Percentiles rank a stretch among this genome's conserved stretches.
phyloP scores from a whole-genome alignment of 2,113 vertebrate species.

The Riparia riparia region DNA sequence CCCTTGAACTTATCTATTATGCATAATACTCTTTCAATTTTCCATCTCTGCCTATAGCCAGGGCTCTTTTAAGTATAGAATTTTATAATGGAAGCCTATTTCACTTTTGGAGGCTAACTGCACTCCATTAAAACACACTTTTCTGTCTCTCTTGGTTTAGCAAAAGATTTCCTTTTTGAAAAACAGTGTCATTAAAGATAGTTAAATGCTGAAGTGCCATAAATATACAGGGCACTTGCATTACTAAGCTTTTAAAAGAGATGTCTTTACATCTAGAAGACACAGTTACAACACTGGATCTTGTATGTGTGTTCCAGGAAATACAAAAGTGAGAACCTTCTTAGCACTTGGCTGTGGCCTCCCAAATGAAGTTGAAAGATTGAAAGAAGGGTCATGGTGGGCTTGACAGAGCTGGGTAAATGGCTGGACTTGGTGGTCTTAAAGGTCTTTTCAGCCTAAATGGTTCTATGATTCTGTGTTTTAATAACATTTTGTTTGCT shows the following conservation, averaged over 20 bases:
- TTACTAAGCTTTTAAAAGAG: background rate
- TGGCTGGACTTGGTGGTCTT: background rate
- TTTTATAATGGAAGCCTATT: background rate
- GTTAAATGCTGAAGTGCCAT: background rate
- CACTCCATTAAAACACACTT: background rate
- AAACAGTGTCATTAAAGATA: background rate
- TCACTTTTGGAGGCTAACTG: background rate
- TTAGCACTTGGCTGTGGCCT: background rate
- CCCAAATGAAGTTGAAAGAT: background rate
- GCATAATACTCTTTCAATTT: background rate
- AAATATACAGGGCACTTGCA: background rate
- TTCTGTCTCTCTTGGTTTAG: background rate
- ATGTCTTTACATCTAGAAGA: background rate
- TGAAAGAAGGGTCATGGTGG: background rate
- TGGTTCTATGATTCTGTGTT: background rate
- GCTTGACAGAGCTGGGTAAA: background rate
- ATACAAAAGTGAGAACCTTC: background rate
- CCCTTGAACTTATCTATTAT: background rate
- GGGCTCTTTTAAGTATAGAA: background rate
- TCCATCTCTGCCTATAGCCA: background rate
- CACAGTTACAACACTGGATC: background rate
- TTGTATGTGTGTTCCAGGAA: background rate
- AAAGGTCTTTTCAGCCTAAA: background rate
- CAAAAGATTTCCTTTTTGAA: background rate
- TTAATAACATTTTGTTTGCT: background rate